phyloP scores from a whole-genome alignment of 1,140 invertebrate genomes.

The Habropoda laboriosa region DNA sequence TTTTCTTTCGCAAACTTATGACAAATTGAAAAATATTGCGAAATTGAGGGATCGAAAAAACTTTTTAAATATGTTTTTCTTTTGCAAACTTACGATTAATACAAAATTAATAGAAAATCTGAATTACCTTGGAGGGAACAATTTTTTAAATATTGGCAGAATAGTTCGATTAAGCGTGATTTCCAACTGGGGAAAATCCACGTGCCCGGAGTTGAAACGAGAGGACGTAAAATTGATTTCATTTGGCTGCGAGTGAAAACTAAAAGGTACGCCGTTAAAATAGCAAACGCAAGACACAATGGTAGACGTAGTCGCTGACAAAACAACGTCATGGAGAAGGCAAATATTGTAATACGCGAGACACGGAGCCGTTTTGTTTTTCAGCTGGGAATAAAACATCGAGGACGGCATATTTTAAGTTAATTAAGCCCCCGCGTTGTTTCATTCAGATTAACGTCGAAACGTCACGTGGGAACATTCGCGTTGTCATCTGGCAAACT shows the following conservation, averaged over 20 bases:
- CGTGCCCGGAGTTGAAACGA: not conserved
- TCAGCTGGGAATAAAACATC: constrained; percentile 46
- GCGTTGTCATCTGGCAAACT: accelerated
- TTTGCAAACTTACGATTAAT: too few relatives aligned
- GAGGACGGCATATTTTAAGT: constrained; percentile 51
- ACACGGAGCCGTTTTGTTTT: constrained; percentile 28
- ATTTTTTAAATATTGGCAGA: too few relatives aligned
- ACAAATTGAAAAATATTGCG: too few relatives aligned
- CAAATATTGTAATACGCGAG: constrained; percentile 55
- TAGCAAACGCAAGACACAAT: constrained; percentile 17
- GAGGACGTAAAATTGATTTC: constrained; percentile 17
- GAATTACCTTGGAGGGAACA: too few relatives aligned
- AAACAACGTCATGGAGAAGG: constrained; percentile 43
- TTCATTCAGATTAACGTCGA: constrained; percentile 45
- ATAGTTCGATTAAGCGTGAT: not conserved
- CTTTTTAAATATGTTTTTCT: too few relatives aligned
- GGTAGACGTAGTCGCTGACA: constrained; percentile 38
- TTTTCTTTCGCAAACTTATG: too few relatives aligned
- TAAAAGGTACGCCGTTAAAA: constrained; percentile 14
- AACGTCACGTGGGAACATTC: not conserved
- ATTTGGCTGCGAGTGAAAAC: not conserved
- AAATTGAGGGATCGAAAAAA: too few relatives aligned
- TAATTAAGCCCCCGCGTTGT: constrained; percentile 49
- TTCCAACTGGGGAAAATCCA: not conserved
- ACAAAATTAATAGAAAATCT: too few relatives aligned